Percentiles rank a stretch among this genome's conserved stretches.
Evolutionary conservation across 2,113 vertebrate genomes (phyloP).

Genomic region (Atherinomorus stipes): DNA sequence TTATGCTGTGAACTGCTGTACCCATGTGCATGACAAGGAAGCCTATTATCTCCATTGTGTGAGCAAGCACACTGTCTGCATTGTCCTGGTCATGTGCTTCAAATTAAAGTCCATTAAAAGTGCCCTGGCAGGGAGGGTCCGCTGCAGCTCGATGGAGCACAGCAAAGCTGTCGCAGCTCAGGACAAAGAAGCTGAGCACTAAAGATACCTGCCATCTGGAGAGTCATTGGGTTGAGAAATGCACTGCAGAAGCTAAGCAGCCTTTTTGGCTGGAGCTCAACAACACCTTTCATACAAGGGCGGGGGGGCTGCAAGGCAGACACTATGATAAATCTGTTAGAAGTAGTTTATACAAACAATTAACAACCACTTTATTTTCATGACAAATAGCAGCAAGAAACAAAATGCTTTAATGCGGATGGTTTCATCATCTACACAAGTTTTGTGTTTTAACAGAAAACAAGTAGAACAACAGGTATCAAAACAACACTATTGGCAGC

Average conservation of each 20-base stretch:
- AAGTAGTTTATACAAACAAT: slow-evolving; percentile 12
- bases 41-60: slow-evolving; percentile 45
- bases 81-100: slow-evolving; percentile 65
- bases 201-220: slow-evolving; percentile 75
- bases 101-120: slow-evolving; percentile 69
- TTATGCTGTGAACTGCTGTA: slow-evolving; percentile 39
- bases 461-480: too few relatives aligned
- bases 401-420: too few relatives aligned
- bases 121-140: slow-evolving; percentile 35
- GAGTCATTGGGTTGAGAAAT: slow-evolving; percentile 66
- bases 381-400: not conserved
- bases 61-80: slow-evolving; percentile 39
- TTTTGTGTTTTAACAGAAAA: too few relatives aligned
- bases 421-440: too few relatives aligned
- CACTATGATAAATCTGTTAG: slow-evolving; percentile 13
- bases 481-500: too few relatives aligned
- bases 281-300: slow-evolving; percentile 34
- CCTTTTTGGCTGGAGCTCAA: slow-evolving; percentile 48
- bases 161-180: slow-evolving; percentile 50
- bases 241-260: slow-evolving; percentile 52
- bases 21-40: slow-evolving; percentile 30
- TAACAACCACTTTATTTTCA: not conserved
- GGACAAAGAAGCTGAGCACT: slow-evolving; percentile 61
- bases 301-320: not conserved
- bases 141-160: slow-evolving; percentile 36